Base-by-base conservation (phyloP, 2,113 vertebrate species). In the Alosa alosa region DNA sequence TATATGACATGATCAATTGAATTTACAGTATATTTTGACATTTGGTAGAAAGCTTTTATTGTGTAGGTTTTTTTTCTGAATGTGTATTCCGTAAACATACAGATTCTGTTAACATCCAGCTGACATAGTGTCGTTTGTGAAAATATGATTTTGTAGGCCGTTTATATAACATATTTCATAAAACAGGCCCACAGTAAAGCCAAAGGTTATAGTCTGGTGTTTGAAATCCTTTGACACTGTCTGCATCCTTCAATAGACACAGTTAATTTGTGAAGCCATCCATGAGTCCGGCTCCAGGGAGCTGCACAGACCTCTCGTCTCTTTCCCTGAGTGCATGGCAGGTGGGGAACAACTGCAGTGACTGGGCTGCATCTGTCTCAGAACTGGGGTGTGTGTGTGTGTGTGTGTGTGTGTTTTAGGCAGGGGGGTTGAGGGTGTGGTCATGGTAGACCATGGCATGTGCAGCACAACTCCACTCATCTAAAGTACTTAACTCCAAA, bases 301-400 rank as follows among this genome's bases (percentile, higher is more conserved):
- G 72, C 31, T 13, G 36, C 72, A 39, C 72, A 78, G 72, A 36
- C 31, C 36, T 6, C 10, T 39, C 4, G 36, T 39, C 31, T 78
- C 25, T 78, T 36, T 17, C 72, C 4, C 20, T 6, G 52, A 36
- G 64, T 1, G 64, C 25, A 8, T 2, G 64, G 64, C 64, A 72
- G 64, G 64, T 72, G 64, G 64, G 25, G 64, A 72, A 36, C 72
- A 39, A 78, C 72, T 78, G 72, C 72, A 78, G 72, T 39, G 72
- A 17, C 25, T 72, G 25, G 22, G 64, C 9, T 72, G 64, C 64
- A 72, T 72, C 64, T 72, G 64, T 15, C 25, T 72, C 25, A 31
- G 7, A 64, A 6, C 60, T 64, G 31, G 31, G 31, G 25, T 68
- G 64, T 64, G 5, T 25, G 60, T 68, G 22, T 68, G 60, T 25